Base-by-base conservation (phyloP, 1,140 invertebrate genomes). In the Bombus huntii region DNA sequence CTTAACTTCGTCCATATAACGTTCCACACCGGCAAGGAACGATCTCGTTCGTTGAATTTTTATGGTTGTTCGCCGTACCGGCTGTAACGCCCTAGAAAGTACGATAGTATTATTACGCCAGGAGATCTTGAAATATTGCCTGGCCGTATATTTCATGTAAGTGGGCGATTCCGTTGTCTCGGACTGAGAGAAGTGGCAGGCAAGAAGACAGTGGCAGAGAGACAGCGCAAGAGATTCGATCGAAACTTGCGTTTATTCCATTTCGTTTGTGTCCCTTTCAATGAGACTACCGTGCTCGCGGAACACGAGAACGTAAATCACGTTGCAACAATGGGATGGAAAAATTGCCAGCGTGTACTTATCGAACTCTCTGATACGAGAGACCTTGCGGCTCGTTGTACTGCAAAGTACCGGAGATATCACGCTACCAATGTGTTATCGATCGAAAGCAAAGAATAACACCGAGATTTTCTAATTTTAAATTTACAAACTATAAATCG, bases 41-140 rank as follows among this genome's bases (percentile, higher is more conserved):
- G 85, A 85, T 81, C 85, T 80, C 87, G 90, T 91, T 91, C 82
- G 85, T 89, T 89, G 90, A 89, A 90, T 89, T 91, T 91, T 91
- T 91, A 91, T 91, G 85, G 88, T 91, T 85, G 85, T 87, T 88
- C 80, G 82, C 86, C 87, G 85, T 87, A 82, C 59, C 89, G 83
- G 89, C 85, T 89, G 85, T 89, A 91, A 89, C 84, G 85, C 80
- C 85, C 68, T 78, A 74, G 87, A 77, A 84, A 76, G 76, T 83
- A 83, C 77, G 88, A 88, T 88, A 88, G 87, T 89, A 91, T 91
- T 91, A 91, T 91, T 91, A 89, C 87, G 76, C 75, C 68, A 28
- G 88, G 81, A 85, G 81, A 81, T 80, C 84, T 91, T 91, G 91
- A 91, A 91, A 91, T 91, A 91, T 91, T 74, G 87, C 88, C 79